phyloP scores from a whole-genome alignment of 2,888 invertebrate genomes.

The Meliscaeva auricollis region DNA sequence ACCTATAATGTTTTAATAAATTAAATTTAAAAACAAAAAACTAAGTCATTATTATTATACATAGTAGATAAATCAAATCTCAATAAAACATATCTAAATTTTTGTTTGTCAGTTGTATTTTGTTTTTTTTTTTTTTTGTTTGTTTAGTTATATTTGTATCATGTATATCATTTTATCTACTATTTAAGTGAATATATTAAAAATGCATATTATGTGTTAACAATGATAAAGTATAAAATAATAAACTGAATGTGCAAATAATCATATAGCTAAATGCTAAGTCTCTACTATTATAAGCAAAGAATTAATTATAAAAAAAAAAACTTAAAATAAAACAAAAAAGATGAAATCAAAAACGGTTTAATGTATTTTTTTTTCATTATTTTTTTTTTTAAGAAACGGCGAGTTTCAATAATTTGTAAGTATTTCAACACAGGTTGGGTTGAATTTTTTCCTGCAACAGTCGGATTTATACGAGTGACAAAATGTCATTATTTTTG shows the following conservation, averaged over 20 bases:
- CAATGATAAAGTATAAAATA: constrained; percentile 35
- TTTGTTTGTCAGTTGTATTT: constrained; percentile 50
- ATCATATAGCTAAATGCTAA: constrained; percentile 59
- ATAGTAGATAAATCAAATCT: constrained; percentile 39
- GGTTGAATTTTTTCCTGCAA: too few species aligned
- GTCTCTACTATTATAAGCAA: constrained; percentile 61
- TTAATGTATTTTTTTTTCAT: neutral
- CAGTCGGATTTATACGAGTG: too few species aligned
- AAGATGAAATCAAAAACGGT: constrained; percentile 6
- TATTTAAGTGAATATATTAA: constrained; percentile 16
- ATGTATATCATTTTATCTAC: neutral
- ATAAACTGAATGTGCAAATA: constrained; percentile 72
- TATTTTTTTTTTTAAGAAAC: neutral
- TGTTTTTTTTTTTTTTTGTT: constrained; percentile 26
- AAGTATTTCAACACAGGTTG: too few species aligned
- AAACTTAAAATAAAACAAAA: constrained; percentile 25
- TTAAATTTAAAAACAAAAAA: constrained; percentile 5
- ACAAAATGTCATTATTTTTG: too few species aligned
- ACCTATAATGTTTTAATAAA: constrained; percentile 2
- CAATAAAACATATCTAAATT: constrained; percentile 44
- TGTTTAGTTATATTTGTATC: constrained; percentile 42
- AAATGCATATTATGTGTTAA: constrained; percentile 25
- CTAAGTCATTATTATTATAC: constrained; percentile 58
- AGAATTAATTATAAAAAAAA: constrained; percentile 53
- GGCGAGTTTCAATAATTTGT: neutral